A percentile compares a stretch with the other conserved stretches of the same genome.
phyloP scores from a whole-genome alignment of 1,140 invertebrate genomes.

The Drosophila gunungcola region DNA sequence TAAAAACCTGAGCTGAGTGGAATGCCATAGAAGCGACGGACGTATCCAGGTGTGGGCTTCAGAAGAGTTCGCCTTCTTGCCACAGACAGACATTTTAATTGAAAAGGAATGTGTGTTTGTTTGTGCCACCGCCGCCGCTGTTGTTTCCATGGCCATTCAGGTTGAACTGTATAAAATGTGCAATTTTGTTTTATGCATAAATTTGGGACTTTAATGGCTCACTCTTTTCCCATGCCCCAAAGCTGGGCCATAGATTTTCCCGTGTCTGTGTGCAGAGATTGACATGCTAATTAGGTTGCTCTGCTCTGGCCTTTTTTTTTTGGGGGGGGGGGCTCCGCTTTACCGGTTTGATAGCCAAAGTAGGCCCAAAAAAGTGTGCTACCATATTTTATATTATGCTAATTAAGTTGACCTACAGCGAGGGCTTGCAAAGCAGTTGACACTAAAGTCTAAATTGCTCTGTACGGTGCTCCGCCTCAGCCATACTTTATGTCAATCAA shows the following conservation, averaged over 20 bases:
- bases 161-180: constrained; percentile 62
- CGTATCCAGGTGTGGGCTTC: constrained; percentile 61
- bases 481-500: constrained; percentile 31
- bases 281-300: constrained; percentile 57
- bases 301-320: constrained; percentile 35
- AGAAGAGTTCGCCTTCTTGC: constrained; percentile 34
- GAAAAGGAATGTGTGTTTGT: constrained; percentile 71
- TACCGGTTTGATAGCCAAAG: constrained; percentile 18
- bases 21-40: constrained; percentile 44
- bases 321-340: background rate
- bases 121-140: constrained; percentile 14
- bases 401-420: constrained; percentile 32
- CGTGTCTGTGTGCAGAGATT: constrained; percentile 39
- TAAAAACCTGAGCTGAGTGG: constrained; percentile 11
- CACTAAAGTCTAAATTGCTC: background rate
- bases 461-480: background rate
- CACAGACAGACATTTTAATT: constrained; percentile 75
- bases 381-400: constrained; percentile 50
- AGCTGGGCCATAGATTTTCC: constrained; percentile 13
- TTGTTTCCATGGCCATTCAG: constrained; percentile 32
- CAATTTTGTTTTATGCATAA: constrained; percentile 66
- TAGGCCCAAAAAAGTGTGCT: constrained; percentile 28
- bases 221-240: constrained; percentile 8
- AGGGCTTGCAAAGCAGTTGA: background rate
- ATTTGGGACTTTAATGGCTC: constrained; percentile 67